A percentile compares a stretch with the other conserved stretches of the same genome.
Evolutionary conservation across 92 coral and sea anemone species (phyloP).

Genomic region (Bergia puertoricense): DNA sequence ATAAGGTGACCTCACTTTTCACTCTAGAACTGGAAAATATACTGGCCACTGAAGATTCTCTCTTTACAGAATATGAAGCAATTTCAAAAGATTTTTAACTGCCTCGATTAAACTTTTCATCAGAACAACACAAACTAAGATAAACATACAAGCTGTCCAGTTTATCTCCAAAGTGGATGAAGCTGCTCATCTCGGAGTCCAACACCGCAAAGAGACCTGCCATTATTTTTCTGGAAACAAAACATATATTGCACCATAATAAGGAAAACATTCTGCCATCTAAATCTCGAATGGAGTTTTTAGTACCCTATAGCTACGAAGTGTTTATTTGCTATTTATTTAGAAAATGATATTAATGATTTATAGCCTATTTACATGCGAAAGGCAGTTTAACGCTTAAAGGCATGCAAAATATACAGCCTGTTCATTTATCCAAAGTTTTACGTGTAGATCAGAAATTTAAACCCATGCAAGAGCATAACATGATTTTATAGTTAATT

Average conservation of each 20-base stretch:
- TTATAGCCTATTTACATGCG: not conserved
- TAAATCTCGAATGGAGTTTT: not conserved
- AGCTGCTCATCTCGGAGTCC: slow-evolving; percentile 86
- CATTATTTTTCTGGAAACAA: slow-evolving; percentile 81
- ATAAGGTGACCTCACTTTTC: not conserved
- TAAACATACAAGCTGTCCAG: slow-evolving; percentile 92
- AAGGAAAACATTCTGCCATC: not conserved
- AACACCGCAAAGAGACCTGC: slow-evolving; percentile 85
- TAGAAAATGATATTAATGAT: not conserved
- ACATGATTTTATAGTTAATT: not conserved
- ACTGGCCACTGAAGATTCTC: not conserved
- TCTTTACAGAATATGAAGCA: too few species aligned
- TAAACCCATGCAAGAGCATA: not conserved
- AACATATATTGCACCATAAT: not conserved
- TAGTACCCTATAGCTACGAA: not conserved
- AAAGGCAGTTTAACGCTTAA: not conserved
- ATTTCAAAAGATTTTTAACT: too few species aligned
- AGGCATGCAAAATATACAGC: not conserved
- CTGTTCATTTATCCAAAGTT: slow-evolving; percentile 1
- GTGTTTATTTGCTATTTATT: not conserved
- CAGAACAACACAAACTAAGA: not conserved
- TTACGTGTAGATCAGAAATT: too few species aligned
- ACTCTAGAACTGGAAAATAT: not conserved
- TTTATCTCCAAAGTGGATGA: slow-evolving; percentile 95
- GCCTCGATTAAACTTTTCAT: not conserved